Conservation (phyloP, 2,888 invertebrate genomes). For the Brachypterus glaber region DNA sequence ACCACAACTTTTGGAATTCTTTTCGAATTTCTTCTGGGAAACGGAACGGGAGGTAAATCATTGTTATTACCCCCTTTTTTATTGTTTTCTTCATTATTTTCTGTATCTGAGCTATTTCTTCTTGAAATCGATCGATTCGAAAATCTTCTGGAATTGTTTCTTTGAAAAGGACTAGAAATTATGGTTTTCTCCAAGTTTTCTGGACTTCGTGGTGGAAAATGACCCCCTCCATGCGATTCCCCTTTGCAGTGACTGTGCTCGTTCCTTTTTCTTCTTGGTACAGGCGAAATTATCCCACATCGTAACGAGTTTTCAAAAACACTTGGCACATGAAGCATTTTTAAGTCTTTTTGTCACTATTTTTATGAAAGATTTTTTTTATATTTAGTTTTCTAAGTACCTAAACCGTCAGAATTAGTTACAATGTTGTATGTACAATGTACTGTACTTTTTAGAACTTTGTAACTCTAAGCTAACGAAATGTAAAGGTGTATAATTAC, state of each 20-base stretch:
- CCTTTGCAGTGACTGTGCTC: constrained; percentile 68
- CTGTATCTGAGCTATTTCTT: too few species aligned
- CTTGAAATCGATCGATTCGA: constrained; percentile 18
- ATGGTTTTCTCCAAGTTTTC: constrained; percentile 27
- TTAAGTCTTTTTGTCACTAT: constrained; percentile 17
- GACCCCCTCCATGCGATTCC: constrained; percentile 65
- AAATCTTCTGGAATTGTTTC: constrained; percentile 19
- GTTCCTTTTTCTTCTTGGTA: constrained; percentile 46
- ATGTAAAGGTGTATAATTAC: too few species aligned
- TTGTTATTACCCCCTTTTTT: not conserved
- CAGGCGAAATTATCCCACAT: constrained; percentile 34
- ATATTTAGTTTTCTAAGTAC: too few species aligned
- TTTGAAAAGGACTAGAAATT: constrained; percentile 20
- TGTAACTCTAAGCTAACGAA: too few species aligned
- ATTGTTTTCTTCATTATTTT: not conserved
- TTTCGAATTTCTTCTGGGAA: constrained; percentile 1
- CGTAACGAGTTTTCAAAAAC: constrained; percentile 52
- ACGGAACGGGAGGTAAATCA: not conserved
- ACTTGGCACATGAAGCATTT: constrained; percentile 35
- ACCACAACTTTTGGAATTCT: not conserved
- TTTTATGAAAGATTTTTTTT: too few species aligned
- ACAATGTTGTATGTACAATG: too few species aligned
- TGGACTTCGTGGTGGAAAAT: constrained; percentile 42
- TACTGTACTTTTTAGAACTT: too few species aligned
- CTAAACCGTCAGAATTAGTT: too few species aligned